phyloP scores from a whole-genome alignment of 2,113 vertebrate species.

The Haliaeetus leucogaster region DNA sequence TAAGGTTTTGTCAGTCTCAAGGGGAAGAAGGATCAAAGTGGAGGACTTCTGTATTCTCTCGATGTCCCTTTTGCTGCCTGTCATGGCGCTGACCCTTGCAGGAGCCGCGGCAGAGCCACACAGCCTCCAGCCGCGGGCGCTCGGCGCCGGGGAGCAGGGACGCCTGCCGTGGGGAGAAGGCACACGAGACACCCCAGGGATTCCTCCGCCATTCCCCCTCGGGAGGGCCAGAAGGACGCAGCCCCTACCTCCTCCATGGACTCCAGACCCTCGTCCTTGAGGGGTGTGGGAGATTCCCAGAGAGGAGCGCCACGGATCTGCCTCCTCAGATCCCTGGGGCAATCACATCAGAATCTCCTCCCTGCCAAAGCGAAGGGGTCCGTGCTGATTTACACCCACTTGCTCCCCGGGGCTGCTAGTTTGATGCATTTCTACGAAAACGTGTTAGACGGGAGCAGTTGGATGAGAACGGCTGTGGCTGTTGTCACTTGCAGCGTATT shows the following conservation, averaged over 20 bases:
- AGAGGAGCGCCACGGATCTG: slow-evolving; percentile 49
- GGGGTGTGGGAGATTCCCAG: slow-evolving; percentile 53
- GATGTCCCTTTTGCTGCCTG: neutral
- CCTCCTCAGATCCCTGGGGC: slow-evolving; percentile 57
- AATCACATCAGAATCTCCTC: slow-evolving; percentile 61
- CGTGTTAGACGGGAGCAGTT: slow-evolving; percentile 40
- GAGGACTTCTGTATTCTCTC: neutral
- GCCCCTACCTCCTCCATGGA: slow-evolving; percentile 56
- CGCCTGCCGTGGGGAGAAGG: neutral
- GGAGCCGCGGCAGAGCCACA: neutral
- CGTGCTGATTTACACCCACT: slow-evolving; percentile 56
- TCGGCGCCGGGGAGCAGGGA: neutral
- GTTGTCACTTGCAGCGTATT: slow-evolving; percentile 26
- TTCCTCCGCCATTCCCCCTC: slow-evolving; percentile 28
- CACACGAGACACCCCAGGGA: slow-evolving; percentile 24
- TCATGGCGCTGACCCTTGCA: neutral
- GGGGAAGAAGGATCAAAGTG: neutral
- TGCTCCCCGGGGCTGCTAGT: slow-evolving; percentile 38
- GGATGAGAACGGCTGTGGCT: slow-evolving; percentile 35
- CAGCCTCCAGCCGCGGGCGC: neutral
- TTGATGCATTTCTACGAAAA: slow-evolving; percentile 8
- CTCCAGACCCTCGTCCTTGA: slow-evolving; percentile 60
- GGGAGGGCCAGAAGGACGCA: slow-evolving; percentile 37
- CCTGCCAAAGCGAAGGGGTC: slow-evolving; percentile 57
- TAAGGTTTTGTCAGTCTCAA: neutral